Evolutionary conservation across 2,888 invertebrate genomes (phyloP).

Genomic region (Lasioglossum figueresi): DNA sequence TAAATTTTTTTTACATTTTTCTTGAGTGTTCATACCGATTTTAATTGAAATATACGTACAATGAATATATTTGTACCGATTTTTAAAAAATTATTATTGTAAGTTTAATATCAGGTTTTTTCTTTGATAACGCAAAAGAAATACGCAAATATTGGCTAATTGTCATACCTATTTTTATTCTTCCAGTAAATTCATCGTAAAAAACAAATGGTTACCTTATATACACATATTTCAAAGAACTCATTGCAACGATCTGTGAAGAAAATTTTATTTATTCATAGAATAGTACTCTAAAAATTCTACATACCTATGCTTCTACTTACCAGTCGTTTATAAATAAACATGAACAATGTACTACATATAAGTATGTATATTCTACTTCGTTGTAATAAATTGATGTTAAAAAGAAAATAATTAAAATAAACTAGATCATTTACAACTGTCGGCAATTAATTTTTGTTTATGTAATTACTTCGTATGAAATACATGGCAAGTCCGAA

Average conservation of each 20-base stretch:
- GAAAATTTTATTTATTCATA: not conserved
- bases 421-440: slow-evolving; percentile 25
- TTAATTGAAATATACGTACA: not conserved
- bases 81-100: not conserved
- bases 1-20: not conserved
- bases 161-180: not conserved
- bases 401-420: slow-evolving; percentile 9
- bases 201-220: not conserved
- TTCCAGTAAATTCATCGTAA: not conserved
- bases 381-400: not conserved
- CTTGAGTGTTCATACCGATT: not conserved
- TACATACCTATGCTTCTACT: slow-evolving; percentile 14
- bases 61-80: not conserved
- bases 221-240: not conserved
- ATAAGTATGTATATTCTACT: not conserved
- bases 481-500: slow-evolving; percentile 52
- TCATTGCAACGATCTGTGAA: not conserved
- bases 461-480: slow-evolving; percentile 51
- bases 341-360: not conserved
- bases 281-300: not conserved
- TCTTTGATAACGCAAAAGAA: not conserved
- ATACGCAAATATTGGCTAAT: not conserved
- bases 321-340: slow-evolving; percentile 26
- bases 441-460: slow-evolving; percentile 43
- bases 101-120: not conserved